These are phyloP conservation scores for Holothuria glaberrima DNA, from an alignment of 35 echinoderm and acorn worm genomes.

Conservation along the genomic window DNA sequence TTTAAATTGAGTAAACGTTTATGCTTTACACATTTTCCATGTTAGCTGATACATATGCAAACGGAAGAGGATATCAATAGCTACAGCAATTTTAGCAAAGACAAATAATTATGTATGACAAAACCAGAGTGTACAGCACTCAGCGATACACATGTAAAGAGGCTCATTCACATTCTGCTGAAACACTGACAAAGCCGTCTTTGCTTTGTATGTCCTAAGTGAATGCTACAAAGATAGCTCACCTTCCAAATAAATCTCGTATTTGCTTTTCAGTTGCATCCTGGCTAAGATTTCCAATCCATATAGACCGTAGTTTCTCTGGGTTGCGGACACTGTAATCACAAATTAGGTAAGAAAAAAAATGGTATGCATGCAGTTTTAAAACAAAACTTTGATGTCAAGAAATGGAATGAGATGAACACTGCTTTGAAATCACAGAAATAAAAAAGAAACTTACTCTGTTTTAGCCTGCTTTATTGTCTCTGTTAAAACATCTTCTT, in stretches of 20 bases:
- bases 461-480: slow-evolving; percentile 84
- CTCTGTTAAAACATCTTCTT: slow-evolving; percentile 91
- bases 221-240: slow-evolving; percentile 17
- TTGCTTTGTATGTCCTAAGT: not conserved
- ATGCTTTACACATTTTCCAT: too few relatives aligned
- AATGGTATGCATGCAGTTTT: too few relatives aligned
- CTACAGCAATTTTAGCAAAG: too few relatives aligned
- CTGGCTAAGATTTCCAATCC: slow-evolving; percentile 93
- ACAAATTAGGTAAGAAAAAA: not conserved
- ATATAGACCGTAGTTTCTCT: slow-evolving; percentile 85
- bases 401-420: too few relatives aligned
- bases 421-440: not conserved
- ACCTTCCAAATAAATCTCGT: slow-evolving; percentile 91
- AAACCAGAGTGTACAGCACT: too few relatives aligned
- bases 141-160: too few relatives aligned
- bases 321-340: slow-evolving; percentile 80
- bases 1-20: too few relatives aligned
- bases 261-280: slow-evolving; percentile 89
- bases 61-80: too few relatives aligned
- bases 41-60: too few relatives aligned
- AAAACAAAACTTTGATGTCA: too few relatives aligned
- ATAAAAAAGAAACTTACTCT: slow-evolving; percentile 76
- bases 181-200: not conserved
- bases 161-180: too few relatives aligned
- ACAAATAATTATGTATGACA: too few relatives aligned